Percentiles rank a stretch among this genome's conserved stretches.
phyloP scores from a whole-genome alignment of 2,797 vertebrate genomes.

The Sparidentex hasta region DNA sequence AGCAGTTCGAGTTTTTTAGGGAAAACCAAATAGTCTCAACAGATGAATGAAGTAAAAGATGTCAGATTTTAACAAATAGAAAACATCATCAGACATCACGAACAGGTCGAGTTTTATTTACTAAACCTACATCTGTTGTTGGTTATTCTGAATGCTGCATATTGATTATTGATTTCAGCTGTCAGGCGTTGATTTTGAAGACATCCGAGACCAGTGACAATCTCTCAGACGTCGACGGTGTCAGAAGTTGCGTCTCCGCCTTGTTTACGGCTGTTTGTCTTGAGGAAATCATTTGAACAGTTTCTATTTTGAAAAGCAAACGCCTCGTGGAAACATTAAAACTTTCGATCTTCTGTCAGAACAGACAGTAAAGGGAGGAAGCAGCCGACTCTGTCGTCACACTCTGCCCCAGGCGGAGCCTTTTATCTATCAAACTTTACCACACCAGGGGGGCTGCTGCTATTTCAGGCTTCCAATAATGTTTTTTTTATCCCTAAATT shows the following conservation, averaged over 20 bases:
- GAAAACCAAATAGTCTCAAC: neutral
- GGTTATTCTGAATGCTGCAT: slow-evolving; percentile 34
- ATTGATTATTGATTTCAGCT: slow-evolving; percentile 71
- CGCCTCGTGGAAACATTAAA: slow-evolving; percentile 38
- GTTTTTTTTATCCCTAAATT: slow-evolving; percentile 32
- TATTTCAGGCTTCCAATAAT: slow-evolving; percentile 65
- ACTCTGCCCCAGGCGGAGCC: slow-evolving; percentile 65
- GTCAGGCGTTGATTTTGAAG: slow-evolving; percentile 60
- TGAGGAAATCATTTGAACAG: slow-evolving; percentile 54
- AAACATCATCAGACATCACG: slow-evolving; percentile 16
- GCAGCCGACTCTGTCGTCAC: slow-evolving; percentile 57
- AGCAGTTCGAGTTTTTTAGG: neutral
- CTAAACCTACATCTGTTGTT: neutral
- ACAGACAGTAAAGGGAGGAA: slow-evolving; percentile 55
- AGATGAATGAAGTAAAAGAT: neutral
- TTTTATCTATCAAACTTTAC: slow-evolving; percentile 71
- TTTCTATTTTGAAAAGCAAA: slow-evolving; percentile 61
- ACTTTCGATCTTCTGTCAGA: slow-evolving; percentile 70
- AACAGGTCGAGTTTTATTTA: slow-evolving; percentile 13
- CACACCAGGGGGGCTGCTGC: slow-evolving; percentile 67
- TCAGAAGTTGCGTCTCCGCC: slow-evolving; percentile 33
- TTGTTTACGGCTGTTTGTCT: slow-evolving; percentile 50
- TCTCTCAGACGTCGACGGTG: slow-evolving; percentile 22
- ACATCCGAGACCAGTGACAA: slow-evolving; percentile 24
- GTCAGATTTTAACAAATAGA: neutral